Evolutionary conservation across 2,113 vertebrate genomes (phyloP), one percentile per base, ranked within the genome.

Genomic region (Hippocampus barbouri): DNA sequence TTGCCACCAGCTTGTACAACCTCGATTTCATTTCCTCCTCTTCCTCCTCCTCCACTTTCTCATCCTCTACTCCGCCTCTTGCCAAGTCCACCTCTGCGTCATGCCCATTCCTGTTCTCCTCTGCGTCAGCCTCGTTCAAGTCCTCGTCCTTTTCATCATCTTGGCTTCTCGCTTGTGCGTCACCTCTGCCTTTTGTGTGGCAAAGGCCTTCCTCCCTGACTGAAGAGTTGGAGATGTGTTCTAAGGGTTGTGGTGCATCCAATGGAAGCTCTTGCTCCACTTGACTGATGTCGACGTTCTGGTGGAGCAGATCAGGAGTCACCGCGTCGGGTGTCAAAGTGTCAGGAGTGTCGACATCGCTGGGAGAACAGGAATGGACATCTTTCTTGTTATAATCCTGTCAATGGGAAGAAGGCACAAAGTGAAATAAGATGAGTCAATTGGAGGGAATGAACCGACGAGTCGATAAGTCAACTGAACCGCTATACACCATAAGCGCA

Each of bases 321-420:
- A 54, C 34, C 2, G 73, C 71, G 53, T 68, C 88, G 20, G 88
- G 91, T 16, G 78, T 89, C 69, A 88, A n/a, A 18, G 86, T 85
- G 69, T 89, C 85, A 20, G 90, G 83, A 12, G 86, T 89, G 66
- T 71, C 66, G 21, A 77, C 66, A 8, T 88, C 87, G 70, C 83
- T 80, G 0, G 66, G 21, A 45, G 68, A 54, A 5, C 64, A 61
- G 1, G 47, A 76, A 8, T 38, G n/a, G 25, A 49, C 27, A 30
- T 71, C 73, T 47, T 30, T 75, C 67, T 73, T 75, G 34, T 75
- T 81, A 69, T 72, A 76, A 69, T 89, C 86, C 91, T 92, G 83
- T 57, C 7, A 74, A 76, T 20, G 64, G 41, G 10, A 66, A 69
- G n/a, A 60, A 66, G 43, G 43, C 43, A 45, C 43, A 2, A 14